A percentile compares a stretch with the other conserved stretches of the same genome.
Conservation (phyloP, 2,797 vertebrate species). For the Microctenopoma steveboyesi region DNA sequence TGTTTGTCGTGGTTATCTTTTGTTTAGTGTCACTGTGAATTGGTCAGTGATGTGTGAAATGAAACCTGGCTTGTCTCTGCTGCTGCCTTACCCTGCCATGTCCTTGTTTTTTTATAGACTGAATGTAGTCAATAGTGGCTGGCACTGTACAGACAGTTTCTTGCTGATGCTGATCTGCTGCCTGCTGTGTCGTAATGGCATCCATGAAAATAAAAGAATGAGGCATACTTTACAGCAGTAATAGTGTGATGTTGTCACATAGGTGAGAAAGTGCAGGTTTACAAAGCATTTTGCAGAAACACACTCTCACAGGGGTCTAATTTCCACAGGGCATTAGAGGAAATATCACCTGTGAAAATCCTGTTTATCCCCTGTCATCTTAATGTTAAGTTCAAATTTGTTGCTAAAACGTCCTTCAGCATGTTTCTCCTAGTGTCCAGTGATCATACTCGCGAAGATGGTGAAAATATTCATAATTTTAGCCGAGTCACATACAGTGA, state of each 20-base stretch:
- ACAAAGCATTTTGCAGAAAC: neutral
- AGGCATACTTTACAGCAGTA: constrained; percentile 5
- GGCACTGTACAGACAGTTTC: constrained; percentile 4
- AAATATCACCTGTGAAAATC: neutral
- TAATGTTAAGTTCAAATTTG: neutral
- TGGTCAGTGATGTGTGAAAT: constrained; percentile 56
- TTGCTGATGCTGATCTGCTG: constrained; percentile 27
- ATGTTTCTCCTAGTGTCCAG: neutral
- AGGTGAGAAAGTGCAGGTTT: constrained; percentile 12
- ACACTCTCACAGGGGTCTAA: neutral
- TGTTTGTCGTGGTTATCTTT: constrained; percentile 35
- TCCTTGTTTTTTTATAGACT: constrained; percentile 16
- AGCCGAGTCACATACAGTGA: neutral
- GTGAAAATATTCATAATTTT: neutral
- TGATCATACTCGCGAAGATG: neutral
- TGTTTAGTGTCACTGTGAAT: constrained; percentile 44
- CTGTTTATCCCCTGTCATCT: neutral
- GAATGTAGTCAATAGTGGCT: constrained; percentile 22
- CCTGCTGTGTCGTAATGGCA: constrained; percentile 14
- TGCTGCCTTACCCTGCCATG: constrained; percentile 8
- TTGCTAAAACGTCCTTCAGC: neutral
- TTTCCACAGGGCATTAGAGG: neutral
- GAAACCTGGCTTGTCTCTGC: constrained; percentile 42
- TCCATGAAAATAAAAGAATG: constrained; percentile 23
- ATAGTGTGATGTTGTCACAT: neutral